A percentile compares a stretch with the other conserved stretches of the same genome.
Evolutionary conservation across 2,888 invertebrate species (phyloP).

Genomic region (Latrodectus elegans): DNA sequence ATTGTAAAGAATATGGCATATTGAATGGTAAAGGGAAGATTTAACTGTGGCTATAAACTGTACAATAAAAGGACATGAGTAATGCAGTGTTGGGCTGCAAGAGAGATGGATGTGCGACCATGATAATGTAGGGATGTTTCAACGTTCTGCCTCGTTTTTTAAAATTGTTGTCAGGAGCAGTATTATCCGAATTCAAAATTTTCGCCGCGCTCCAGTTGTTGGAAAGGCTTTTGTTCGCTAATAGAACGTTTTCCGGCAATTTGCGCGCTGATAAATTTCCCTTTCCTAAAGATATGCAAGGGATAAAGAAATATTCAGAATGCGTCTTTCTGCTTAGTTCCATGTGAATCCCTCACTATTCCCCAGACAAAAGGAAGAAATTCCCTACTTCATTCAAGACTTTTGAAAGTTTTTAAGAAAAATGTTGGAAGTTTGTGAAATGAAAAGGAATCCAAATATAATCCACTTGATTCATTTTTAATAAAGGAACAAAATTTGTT

Average conservation of each 20-base stretch:
- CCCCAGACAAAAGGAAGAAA: too few relatives aligned
- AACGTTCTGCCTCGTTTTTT: conserved; percentile 31
- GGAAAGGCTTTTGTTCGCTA: conserved; percentile 42
- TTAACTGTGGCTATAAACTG: conserved; percentile 50
- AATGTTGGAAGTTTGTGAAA: too few relatives aligned
- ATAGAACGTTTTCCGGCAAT: conserved; percentile 57
- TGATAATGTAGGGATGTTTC: conserved; percentile 27
- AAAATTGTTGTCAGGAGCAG: conserved; percentile 45
- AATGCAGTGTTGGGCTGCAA: background rate
- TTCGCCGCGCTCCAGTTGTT: conserved; percentile 46
- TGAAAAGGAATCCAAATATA: too few relatives aligned
- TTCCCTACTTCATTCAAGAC: too few relatives aligned
- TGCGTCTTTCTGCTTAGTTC: too few relatives aligned
- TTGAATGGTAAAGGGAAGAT: conserved; percentile 27
- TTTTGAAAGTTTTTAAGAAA: too few relatives aligned
- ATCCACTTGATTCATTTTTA: too few relatives aligned
- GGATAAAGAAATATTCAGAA: too few relatives aligned
- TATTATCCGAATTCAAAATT: conserved; percentile 31
- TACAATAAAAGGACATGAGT: conserved; percentile 33
- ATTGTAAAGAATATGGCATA: background rate
- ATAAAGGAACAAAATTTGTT: too few relatives aligned
- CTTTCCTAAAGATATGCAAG: background rate
- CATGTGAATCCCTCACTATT: too few relatives aligned
- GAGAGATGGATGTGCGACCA: conserved; percentile 37
- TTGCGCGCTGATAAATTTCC: conserved; percentile 40